Evolutionary conservation across 2,797 vertebrate genomes (phyloP), one percentile per base, ranked within the genome.

Genomic region (Chanos chanos): DNA sequence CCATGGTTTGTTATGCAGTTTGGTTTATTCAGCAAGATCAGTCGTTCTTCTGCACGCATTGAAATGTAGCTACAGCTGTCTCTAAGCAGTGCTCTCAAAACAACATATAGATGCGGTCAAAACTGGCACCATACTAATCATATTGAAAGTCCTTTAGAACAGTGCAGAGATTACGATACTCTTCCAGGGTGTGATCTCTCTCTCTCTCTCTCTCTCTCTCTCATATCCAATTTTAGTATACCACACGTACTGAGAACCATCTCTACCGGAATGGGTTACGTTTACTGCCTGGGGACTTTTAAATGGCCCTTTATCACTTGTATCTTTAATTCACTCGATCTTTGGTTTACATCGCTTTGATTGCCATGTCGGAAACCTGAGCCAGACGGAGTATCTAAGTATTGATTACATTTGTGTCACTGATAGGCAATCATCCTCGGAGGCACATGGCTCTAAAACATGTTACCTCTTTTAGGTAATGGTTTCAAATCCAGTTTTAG

Each of bases 391-490:
- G n/a, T n/a, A n/a, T n/a, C n/a, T n/a, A n/a, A n/a, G n/a, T 57
- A 52, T 51, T 40, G 27, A 51, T 41, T 61, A 21, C 44, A n/a
- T n/a, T 60, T 34, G 15, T 15, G 9, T 25, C 57, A 24, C 9
- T 47, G 57, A 58, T 7, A 50, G 34, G 43, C 57, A 64, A 47
- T n/a, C 48, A 52, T 30, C 8, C 22, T 24, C 8, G 30, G 25
- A 37, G 6, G 24, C 25, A 49, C 19, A 6, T 39, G 15, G 59
- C 21, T 45, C 61, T 56, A 40, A 60, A 69, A 44, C 58, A 58
- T 15, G 28, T 16, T 66, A 31, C 16, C 18, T 49, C 61, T 41
- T 54, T 30, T 12, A 36, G n/a, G 43, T 70, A 63, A 70, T 63
- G 59, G 53, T 43, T 56, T 37, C 15, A 37, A 24, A 45, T 53